Conservation (phyloP, 2,113 vertebrate species). For the Hypocryptadius cinnamomeus region DNA sequence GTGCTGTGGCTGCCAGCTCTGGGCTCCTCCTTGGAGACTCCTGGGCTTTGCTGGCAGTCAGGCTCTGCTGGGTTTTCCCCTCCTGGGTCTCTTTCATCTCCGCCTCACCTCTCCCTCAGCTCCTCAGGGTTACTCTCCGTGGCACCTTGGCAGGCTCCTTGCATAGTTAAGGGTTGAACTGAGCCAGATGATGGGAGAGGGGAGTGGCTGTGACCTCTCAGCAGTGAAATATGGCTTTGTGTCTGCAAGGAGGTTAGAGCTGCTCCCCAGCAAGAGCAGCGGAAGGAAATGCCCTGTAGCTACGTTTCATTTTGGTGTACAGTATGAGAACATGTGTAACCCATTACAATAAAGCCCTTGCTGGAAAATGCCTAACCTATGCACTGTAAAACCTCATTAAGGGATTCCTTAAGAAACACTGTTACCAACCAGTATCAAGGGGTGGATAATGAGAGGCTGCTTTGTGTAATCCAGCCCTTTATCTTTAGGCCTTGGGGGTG, state of each 20-base stretch:
- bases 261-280: constrained; percentile 48
- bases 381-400: constrained; percentile 65
- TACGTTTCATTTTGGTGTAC: constrained; percentile 44
- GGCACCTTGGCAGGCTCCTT: not conserved
- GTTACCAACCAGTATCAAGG: constrained; percentile 53
- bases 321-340: constrained; percentile 61
- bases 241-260: constrained; percentile 44
- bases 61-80: not conserved
- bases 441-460: constrained; percentile 50
- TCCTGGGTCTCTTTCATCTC: not conserved
- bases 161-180: not conserved
- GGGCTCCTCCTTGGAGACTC: not conserved
- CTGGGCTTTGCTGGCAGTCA: not conserved
- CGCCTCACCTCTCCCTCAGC: not conserved
- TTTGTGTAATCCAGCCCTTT: constrained; percentile 55
- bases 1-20: not conserved
- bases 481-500: constrained; percentile 44
- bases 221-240: constrained; percentile 44
- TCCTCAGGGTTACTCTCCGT: not conserved
- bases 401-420: constrained; percentile 50
- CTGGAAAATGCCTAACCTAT: constrained; percentile 63
- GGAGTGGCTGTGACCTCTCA: not conserved
- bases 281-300: constrained; percentile 62
- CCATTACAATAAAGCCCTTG: constrained; percentile 61
- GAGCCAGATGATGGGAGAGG: not conserved